phyloP scores from a whole-genome alignment of 2,888 invertebrate species.

The Pseudolycoriella hygida region DNA sequence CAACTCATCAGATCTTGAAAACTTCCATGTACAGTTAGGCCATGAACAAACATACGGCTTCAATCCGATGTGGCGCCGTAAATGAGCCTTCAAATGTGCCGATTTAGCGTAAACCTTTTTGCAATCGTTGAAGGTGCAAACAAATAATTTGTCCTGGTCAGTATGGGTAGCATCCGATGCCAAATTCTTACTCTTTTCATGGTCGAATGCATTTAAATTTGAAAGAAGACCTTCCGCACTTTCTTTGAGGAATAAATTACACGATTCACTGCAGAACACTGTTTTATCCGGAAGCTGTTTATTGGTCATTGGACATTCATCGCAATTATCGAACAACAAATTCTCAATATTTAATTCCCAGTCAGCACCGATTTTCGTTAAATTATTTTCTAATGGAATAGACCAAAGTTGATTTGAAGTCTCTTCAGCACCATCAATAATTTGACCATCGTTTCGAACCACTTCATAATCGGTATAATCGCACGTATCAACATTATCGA shows the following conservation, averaged over 20 bases:
- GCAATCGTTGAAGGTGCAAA: conserved; percentile 52
- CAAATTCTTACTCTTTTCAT: neutral
- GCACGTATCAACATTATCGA: neutral
- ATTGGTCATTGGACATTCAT: conserved; percentile 14
- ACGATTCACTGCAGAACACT: conserved; percentile 35
- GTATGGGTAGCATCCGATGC: neutral
- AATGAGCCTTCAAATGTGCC: conserved; percentile 76
- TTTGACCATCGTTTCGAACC: too few species aligned
- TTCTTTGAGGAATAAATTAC: conserved; percentile 33
- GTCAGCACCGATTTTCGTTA: conserved; percentile 7
- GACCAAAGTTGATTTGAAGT: neutral
- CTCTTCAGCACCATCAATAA: neutral
- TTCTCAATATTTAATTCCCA: conserved; percentile 22
- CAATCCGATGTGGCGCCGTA: conserved; percentile 66
- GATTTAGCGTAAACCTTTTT: conserved; percentile 75
- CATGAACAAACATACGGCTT: conserved; percentile 57
- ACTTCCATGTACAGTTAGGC: conserved; percentile 78
- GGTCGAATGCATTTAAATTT: conserved; percentile 1
- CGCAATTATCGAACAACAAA: conserved; percentile 22
- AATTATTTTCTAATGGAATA: neutral
- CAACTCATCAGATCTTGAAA: conserved; percentile 86
- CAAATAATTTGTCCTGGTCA: conserved; percentile 37
- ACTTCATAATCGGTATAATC: neutral
- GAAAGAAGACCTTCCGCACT: conserved; percentile 23
- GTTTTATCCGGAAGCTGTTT: conserved; percentile 33